Percentiles rank a stretch among this genome's conserved stretches.
phyloP scores from a whole-genome alignment of 1,140 invertebrate species.

The Bombus fervidus region DNA sequence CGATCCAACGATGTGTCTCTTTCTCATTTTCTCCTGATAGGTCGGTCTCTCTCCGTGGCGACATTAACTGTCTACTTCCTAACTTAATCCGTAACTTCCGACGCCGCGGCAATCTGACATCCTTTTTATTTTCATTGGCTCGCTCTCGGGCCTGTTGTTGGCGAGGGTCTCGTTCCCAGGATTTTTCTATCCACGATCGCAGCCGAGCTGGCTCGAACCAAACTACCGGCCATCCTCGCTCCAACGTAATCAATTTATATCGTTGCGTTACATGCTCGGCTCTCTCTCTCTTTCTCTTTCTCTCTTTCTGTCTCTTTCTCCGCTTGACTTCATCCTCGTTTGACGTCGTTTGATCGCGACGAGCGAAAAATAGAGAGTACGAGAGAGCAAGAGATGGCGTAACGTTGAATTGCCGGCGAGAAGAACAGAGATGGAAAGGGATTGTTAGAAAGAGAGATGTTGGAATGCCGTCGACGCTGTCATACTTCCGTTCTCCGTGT shows the following conservation, averaged over 20 bases:
- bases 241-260: conserved; percentile 82
- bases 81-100: conserved; percentile 83
- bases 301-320: conserved; percentile 38
- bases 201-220: conserved; percentile 66
- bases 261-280: conserved; percentile 74
- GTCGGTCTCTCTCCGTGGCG: conserved; percentile 67
- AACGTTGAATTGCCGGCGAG: conserved; percentile 66
- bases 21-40: conserved; percentile 26
- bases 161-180: conserved; percentile 81
- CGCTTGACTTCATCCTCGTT: conserved; percentile 1
- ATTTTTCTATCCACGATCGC: conserved; percentile 81
- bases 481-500: conserved; percentile 80
- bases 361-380: neutral
- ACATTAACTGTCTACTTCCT: conserved; percentile 83
- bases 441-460: conserved; percentile 54
- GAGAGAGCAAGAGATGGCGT: neutral
- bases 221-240: conserved; percentile 64
- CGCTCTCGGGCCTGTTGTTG: conserved; percentile 71
- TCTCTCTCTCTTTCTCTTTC: conserved; percentile 57
- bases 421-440: neutral
- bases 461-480: conserved; percentile 72
- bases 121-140: conserved; percentile 83
- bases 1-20: conserved; percentile 32
- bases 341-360: conserved; percentile 28
- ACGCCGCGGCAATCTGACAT: conserved; percentile 83